Evolutionary conservation across 2,888 invertebrate genomes (phyloP).

Genomic region (Apamea anceps): DNA sequence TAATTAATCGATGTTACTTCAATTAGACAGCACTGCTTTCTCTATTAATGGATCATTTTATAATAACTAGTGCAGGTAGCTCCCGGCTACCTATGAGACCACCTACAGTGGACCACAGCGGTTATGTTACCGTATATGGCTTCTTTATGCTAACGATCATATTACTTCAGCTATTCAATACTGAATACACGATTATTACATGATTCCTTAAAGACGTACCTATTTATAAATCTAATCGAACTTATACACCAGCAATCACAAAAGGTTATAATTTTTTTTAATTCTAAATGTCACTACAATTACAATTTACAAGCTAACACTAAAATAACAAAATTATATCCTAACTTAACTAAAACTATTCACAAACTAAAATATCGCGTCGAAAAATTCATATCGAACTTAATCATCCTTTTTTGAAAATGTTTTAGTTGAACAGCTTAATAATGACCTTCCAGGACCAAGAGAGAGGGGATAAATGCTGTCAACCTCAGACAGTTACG

Average conservation of each 20-base stretch:
- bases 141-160: not conserved
- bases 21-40: slow-evolving; percentile 42
- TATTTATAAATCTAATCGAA: not conserved
- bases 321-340: too few species aligned
- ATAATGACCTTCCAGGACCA: too few species aligned
- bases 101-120: slow-evolving; percentile 28
- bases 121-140: not conserved
- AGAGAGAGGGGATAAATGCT: not conserved
- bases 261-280: too few species aligned
- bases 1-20: slow-evolving; percentile 37
- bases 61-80: slow-evolving; percentile 53
- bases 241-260: too few species aligned
- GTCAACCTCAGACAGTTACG: not conserved
- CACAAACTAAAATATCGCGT: too few species aligned
- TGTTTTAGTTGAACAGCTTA: not conserved
- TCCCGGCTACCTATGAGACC: slow-evolving; percentile 42
- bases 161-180: too few species aligned
- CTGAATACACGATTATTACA: not conserved
- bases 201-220: not conserved
- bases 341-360: too few species aligned
- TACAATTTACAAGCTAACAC: too few species aligned
- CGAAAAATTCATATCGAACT: not conserved
- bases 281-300: too few species aligned
- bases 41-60: slow-evolving; percentile 38
- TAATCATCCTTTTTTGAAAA: not conserved